Evolutionary conservation across 1,140 invertebrate genomes (phyloP).

Genomic region (Heliconius himera): DNA sequence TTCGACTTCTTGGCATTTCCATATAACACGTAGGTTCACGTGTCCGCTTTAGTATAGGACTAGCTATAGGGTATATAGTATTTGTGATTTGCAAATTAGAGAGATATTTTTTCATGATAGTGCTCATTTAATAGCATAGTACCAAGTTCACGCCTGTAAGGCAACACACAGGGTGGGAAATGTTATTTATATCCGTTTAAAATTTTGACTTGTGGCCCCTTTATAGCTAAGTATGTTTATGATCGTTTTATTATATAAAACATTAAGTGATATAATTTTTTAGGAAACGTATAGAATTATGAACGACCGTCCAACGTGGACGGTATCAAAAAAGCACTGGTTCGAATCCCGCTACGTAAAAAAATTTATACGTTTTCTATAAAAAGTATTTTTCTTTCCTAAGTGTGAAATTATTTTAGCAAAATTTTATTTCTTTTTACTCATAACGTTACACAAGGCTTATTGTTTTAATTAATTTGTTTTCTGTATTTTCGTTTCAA

Average conservation of each 20-base stretch:
- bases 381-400: no score
- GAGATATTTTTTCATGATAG: conserved; percentile 73
- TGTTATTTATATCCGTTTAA: not conserved
- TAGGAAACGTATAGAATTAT: not conserved
- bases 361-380: no score
- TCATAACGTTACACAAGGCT: no score
- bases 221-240: not conserved
- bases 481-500: no score
- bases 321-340: no score
- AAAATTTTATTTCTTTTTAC: no score
- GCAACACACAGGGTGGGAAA: conserved; percentile 34
- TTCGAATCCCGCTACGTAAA: no score
- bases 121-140: conserved; percentile 44
- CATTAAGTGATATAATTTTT: not conserved
- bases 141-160: conserved; percentile 39
- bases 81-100: conserved; percentile 71
- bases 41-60: conserved; percentile 66
- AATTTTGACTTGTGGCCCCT: not conserved
- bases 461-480: no score
- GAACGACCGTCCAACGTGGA: no score
- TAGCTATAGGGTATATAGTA: conserved; percentile 59
- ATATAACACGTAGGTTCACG: conserved; percentile 43
- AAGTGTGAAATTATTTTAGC: no score
- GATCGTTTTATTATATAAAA: no score
- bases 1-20: conserved; percentile 1